These are phyloP conservation scores for Taurulus bubalis DNA, from an alignment of 2,113 vertebrate species.

Conservation along the genomic window DNA sequence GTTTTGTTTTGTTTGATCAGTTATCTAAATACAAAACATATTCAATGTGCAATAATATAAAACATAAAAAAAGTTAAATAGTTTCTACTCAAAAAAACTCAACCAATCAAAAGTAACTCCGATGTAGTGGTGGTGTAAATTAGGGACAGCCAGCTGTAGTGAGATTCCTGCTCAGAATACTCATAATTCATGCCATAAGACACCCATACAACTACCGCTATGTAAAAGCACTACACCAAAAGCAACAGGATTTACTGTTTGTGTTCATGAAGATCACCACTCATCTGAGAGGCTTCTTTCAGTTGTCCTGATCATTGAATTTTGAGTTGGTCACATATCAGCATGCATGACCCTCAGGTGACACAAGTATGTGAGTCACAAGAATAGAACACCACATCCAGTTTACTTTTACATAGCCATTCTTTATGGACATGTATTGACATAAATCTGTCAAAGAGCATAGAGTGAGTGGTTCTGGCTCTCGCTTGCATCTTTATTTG, in stretches of 20 bases:
- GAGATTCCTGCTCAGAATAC: neutral
- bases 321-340: neutral
- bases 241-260: neutral
- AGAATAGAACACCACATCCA: neutral
- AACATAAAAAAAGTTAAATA: neutral
- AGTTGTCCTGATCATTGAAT: neutral
- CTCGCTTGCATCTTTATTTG: conserved; percentile 5
- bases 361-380: neutral
- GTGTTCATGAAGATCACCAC: neutral
- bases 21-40: neutral
- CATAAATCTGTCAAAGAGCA: conserved; percentile 4
- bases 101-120: neutral
- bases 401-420: neutral
- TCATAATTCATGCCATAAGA: neutral
- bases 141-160: neutral
- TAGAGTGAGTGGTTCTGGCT: conserved; percentile 3
- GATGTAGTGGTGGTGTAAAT: neutral
- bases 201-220: neutral
- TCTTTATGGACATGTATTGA: neutral
- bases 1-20: neutral
- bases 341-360: neutral
- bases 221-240: neutral
- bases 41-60: neutral
- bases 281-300: neutral
- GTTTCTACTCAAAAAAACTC: neutral